phyloP scores from a whole-genome alignment of 2,113 vertebrate species.

The Macquaria ambigua region DNA sequence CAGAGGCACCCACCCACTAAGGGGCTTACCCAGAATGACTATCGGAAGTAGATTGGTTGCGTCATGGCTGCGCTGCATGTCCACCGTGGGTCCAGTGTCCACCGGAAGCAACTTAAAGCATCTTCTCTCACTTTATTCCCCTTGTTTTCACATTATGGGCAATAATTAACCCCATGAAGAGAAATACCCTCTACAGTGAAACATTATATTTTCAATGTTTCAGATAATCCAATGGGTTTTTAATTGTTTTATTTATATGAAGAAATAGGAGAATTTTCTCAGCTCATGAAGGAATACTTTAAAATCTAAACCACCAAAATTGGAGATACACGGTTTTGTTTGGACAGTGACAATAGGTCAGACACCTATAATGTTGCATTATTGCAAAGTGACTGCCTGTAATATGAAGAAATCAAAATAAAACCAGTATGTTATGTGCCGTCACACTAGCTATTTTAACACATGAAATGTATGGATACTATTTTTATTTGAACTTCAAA shows the following conservation, averaged over 20 bases:
- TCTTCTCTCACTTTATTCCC: neutral
- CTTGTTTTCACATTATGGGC: neutral
- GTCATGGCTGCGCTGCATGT: neutral
- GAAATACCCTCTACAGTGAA: neutral
- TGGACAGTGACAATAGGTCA: neutral
- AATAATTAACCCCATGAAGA: neutral
- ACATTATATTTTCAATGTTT: neutral
- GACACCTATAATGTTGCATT: neutral
- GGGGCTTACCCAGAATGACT: conserved; percentile 53
- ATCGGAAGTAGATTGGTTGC: neutral
- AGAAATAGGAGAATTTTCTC: neutral
- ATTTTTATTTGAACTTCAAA: neutral
- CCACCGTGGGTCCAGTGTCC: neutral
- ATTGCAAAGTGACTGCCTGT: neutral
- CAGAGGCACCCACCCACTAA: conserved; percentile 54
- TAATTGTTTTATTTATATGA: neutral
- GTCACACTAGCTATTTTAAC: neutral
- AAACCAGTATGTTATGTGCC: neutral
- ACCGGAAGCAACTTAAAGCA: neutral
- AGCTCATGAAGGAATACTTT: too few relatives aligned
- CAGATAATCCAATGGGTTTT: neutral
- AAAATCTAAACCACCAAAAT: neutral
- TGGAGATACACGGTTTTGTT: too few relatives aligned
- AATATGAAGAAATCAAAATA: neutral
- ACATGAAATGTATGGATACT: neutral